Evolutionary conservation across 2,797 vertebrate species (phyloP).

Genomic region (Phataginus tricuspis): DNA sequence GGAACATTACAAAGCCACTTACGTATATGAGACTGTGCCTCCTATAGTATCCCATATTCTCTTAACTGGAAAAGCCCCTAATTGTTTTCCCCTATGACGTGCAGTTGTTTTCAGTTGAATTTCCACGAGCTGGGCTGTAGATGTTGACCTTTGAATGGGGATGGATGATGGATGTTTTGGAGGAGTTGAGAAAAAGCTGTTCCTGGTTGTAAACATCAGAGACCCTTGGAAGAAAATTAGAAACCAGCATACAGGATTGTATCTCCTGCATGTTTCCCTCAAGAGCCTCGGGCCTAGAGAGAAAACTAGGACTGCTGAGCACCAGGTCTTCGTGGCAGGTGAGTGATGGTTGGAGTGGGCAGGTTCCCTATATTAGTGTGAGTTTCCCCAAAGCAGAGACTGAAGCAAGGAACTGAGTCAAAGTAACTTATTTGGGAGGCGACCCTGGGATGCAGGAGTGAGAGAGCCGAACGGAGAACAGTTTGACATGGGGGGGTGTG

Average conservation of each 20-base stretch:
- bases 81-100: not conserved
- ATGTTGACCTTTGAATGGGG: not conserved
- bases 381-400: not conserved
- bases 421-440: not conserved
- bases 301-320: not conserved
- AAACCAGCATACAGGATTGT: not conserved
- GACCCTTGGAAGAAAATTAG: not conserved
- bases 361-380: not conserved
- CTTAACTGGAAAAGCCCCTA: not conserved
- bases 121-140: not conserved
- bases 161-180: not conserved
- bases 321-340: not conserved
- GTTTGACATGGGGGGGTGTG: not conserved
- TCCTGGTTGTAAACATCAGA: not conserved
- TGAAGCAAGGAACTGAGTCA: not conserved
- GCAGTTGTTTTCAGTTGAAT: not conserved
- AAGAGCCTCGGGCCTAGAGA: not conserved
- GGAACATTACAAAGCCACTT: slow-evolving; percentile 36
- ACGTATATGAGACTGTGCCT: not conserved
- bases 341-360: not conserved
- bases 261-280: not conserved
- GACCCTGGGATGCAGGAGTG: not conserved
- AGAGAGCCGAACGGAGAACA: not conserved
- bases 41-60: not conserved
- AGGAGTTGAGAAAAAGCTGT: not conserved